Percentiles rank a stretch among this genome's conserved stretches.
phyloP scores from a whole-genome alignment of 2,113 vertebrate genomes.

The Serranochromis macrocephalus region DNA sequence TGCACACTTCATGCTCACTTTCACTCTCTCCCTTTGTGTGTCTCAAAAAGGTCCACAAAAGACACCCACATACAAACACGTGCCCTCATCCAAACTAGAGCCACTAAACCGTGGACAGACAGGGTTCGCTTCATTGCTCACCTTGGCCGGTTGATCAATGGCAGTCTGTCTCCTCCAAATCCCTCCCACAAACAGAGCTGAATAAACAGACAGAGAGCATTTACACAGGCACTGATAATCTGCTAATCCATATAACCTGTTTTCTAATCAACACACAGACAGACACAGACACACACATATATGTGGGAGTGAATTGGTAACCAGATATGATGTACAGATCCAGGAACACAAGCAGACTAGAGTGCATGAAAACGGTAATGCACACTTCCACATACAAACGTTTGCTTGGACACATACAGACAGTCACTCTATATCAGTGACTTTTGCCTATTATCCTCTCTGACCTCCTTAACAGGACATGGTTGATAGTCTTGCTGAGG shows the following conservation, averaged over 20 bases:
- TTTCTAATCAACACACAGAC: constrained; percentile 37
- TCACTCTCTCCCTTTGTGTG: not conserved
- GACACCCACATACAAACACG: not conserved
- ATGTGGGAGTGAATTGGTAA: not conserved
- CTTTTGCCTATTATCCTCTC: constrained; percentile 50
- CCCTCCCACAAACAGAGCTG: constrained; percentile 75
- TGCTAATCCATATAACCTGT: constrained; percentile 69
- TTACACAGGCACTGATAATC: constrained; percentile 72
- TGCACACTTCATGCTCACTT: constrained; percentile 21
- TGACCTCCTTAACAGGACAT: constrained; percentile 52
- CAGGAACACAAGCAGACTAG: not conserved
- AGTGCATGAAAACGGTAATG: not conserved
- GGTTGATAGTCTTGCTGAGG: constrained; percentile 39
- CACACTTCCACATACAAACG: not conserved
- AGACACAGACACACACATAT: constrained; percentile 10
- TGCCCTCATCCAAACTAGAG: constrained; percentile 20
- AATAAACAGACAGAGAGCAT: constrained; percentile 69
- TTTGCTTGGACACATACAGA: not conserved
- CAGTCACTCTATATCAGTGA: constrained; percentile 8
- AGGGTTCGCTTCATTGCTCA: constrained; percentile 66
- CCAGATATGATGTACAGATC: not conserved
- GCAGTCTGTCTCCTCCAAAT: constrained; percentile 66
- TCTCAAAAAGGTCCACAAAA: not conserved
- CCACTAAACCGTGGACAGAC: constrained; percentile 51
- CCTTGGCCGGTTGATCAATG: constrained; percentile 73